Evolutionary conservation across 2,797 vertebrate species (phyloP), one percentile per base, ranked within the genome.

Genomic region (Neomorphus geoffroyi): DNA sequence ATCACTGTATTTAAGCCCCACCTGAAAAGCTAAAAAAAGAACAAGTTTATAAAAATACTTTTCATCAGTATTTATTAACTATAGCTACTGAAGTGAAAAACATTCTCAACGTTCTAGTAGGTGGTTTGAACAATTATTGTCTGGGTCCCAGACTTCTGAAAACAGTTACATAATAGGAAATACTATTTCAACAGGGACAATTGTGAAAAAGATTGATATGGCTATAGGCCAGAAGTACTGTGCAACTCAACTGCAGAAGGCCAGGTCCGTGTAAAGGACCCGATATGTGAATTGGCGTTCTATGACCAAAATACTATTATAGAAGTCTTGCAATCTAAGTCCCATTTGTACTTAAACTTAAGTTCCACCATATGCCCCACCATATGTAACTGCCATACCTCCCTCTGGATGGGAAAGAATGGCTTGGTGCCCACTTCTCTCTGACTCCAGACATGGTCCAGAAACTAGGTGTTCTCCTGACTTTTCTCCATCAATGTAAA

Each of bases 121-220:
- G 56, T 56, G 41, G 10, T 70, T 86, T 82, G 70, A 86, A 26
- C 57, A 53, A 33, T 51, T 86, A 75, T 7, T 93, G 45, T 46
- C 69, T 72, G 67, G 50, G 26, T 89, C 75, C 67, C 80, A 91
- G 77, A 73, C 45, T 71, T 35, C 33, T 62, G 84, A 88, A 86
- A 88, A 70, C n/a, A 85, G 58, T 85, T 92, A 80, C 27, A 7
- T 75, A 88, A 91, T 39, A 87, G 86, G 69, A 90, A 94, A 83
- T 33, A 64, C 13, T n/a, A 43, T 62, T 91, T 72, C 58, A 88
- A 80, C 2, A 7, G 3, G 22, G 48, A 58, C 35, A 92, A 43
- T 28, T 85, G 27, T 41, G 82, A 43, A 5, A 57, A 19, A 74
- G 53, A 69, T 51, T 66, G 56, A 85, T 18, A 43, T 51, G 79